Evolutionary conservation across 1,140 invertebrate genomes (phyloP).

Genomic region (Cotesia typhae): DNA sequence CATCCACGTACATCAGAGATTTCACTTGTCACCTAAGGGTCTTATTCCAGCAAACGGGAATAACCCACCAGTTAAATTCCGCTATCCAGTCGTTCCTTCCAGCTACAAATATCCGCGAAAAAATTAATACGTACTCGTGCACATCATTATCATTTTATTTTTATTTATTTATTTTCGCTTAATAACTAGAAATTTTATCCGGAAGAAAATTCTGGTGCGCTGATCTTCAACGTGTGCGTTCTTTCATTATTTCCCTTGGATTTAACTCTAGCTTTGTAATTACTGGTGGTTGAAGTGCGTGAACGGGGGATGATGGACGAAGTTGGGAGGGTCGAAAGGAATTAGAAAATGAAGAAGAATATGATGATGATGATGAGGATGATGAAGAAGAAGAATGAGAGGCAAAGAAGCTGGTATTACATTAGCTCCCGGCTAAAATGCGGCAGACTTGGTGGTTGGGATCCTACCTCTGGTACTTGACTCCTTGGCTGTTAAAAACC

Average conservation of each 20-base stretch:
- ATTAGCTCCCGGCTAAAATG: conserved; percentile 1
- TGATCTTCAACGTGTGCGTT: too few species aligned
- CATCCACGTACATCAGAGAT: not conserved
- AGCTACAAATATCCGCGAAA: too few species aligned
- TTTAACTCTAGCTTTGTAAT: conserved; percentile 13
- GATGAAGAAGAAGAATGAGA: not conserved
- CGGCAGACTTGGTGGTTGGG: conserved; percentile 15
- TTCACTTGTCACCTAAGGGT: conserved; percentile 4
- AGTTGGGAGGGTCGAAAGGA: not conserved
- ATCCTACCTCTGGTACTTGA: conserved; percentile 5
- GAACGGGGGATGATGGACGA: not conserved
- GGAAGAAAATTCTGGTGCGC: too few species aligned
- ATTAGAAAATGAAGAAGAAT: too few species aligned
- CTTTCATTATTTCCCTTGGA: not conserved
- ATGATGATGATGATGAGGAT: too few species aligned
- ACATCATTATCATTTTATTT: too few species aligned
- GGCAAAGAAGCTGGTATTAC: not conserved
- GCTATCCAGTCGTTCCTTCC: too few species aligned
- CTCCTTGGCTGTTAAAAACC: not conserved
- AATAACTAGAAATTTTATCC: conserved; percentile 4
- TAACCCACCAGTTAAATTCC: not conserved
- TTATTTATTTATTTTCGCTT: not conserved
- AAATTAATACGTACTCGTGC: not conserved
- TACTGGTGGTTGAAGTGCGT: not conserved
- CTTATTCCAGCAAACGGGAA: not conserved